Evolutionary conservation across 23 tunicate genomes (phyloP), one percentile per base, ranked within the genome.

Genomic region (Clavelina lepadiformis): DNA sequence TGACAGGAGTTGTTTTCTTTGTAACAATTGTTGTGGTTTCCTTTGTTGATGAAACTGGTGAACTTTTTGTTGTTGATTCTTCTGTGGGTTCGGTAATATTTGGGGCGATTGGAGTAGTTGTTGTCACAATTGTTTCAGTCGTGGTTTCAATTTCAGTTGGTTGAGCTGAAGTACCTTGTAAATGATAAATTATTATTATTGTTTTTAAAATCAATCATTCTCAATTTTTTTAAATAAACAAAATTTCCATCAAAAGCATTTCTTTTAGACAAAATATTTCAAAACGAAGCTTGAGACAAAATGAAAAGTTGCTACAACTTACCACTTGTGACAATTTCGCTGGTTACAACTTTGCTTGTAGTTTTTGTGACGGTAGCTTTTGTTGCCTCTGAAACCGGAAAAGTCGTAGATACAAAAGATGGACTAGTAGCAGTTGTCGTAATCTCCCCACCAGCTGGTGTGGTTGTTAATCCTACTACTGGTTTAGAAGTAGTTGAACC

Each of bases 131-230:
- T 28, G 73, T 71, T 72, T 74, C 76, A 0, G 79, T 78, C 5
- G 84, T 77, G 5, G 85, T 86, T 71, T 77, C 79, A 21, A 72
- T 56, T 18, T 71, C 37, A 1, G 50, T 79, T 0, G 91, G 83
- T 4, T 37, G 57, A 3, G 85, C 66, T 1, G 73, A 56, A 24
- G n/a, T n/a, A n/a, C n/a, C n/a, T n/a, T n/a, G n/a, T n/a, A n/a
- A n/a, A n/a, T n/a, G n/a, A n/a, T n/a, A n/a, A n/a, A n/a, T n/a
- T n/a, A n/a, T n/a, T n/a, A n/a, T n/a, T n/a, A n/a, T n/a, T n/a
- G n/a, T n/a, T n/a, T n/a, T n/a, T n/a, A n/a, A n/a, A n/a, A n/a
- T n/a, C n/a, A n/a, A n/a, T n/a, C n/a, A n/a, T n/a, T n/a, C n/a
- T n/a, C n/a, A n/a, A n/a, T n/a, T n/a, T n/a, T n/a, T n/a, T n/a